Base-by-base conservation (phyloP, 2,113 vertebrate genomes). In the Benitochromis conjunctus region DNA sequence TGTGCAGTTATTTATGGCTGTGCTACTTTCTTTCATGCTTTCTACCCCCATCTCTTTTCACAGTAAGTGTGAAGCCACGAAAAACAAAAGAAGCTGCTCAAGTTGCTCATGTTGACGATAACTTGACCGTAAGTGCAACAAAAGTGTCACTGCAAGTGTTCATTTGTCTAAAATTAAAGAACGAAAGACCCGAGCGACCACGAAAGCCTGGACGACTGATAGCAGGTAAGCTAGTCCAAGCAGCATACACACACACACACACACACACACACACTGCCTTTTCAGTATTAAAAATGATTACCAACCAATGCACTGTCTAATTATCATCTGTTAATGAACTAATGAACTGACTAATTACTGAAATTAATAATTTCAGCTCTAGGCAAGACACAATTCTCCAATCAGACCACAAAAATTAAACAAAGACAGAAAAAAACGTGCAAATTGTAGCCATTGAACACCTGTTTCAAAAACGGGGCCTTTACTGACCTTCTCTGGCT, bases 401-500 rank as follows among this genome's bases (percentile, higher is more conserved):
- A 43, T 71, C 21, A 46, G 38, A 71, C 21, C 66, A 71, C 26
- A 7, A 24, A 46, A 71, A 46, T 43, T 14, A 24, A 43, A 43
- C 2, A 69, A 69, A 21, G 60, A 64, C 34, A 38, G 60, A 43
- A 24, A 46, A 46, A 71, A 46, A 26, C 29, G 21, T 41, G 13
- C 0, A 74, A 29, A 48, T 10, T 64, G 60, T 38, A 64, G 60
- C 60, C 66, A 74, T 4, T 29, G 24, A 79, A 43, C 34, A 19
- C 38, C 3, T 43, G 26, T 2, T 21, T 69, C 24, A 24, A 16
- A 69, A 69, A 53, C 1, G 12, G 3, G 60, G 13, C 21, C 4
- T 24, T 4, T 66, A 96, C 97, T 94, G 88, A 99, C 98, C 98
- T 98, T 97, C 79, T 85, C 88, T 1, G 95, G 90, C 53, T 94